Base-by-base conservation (phyloP, 2,113 vertebrate species). In the Urocitellus parryii region DNA sequence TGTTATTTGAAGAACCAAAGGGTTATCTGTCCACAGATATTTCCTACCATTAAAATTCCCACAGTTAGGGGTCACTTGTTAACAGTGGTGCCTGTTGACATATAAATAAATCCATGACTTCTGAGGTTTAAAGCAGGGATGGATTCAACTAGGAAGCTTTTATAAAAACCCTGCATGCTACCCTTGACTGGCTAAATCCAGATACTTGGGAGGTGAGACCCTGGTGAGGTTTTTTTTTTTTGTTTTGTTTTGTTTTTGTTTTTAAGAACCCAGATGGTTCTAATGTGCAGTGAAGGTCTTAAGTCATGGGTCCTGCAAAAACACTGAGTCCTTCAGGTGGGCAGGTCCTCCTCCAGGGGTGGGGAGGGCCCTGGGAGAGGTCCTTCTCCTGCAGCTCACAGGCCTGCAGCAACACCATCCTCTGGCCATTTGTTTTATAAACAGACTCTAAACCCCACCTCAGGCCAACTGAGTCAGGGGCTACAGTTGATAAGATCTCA, bases 1-100 rank as follows among this genome's bases (percentile, higher is more conserved):
- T 90, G 67, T 58, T 92, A 80, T 25, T 48, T 83, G 61, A 67
- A 72, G 42, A 73, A 82, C 13, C 82, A 94, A 91, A 77, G 58
- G 34, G 6, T 56, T 39, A 32, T 78, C 14, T 92, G 63, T 73
- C 25, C 27, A 51, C 24, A 70, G 24, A 65, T 61, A 42, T 29
- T 88, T 94, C 78, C 53, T 42, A 78, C 48, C 13, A 20, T 65
- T 58, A 48, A 97, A 76, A 78, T 92, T 67, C 37, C 45, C 53
- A 79, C 32, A 45, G 4, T 25, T 51, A 78, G 34, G 45, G 53
- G 16, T 65, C 1, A 58, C 61, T 83, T 90, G 45, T 74, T 67
- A 53, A 20, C 24, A 74, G 65, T 14, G 4, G 0, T 45, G 8
- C 13, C 45, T 89, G 22, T 68, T 82, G n/a, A n/a, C 72, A 45